Conservation (phyloP, 2,888 invertebrate species). For the Drosophila hamatofila region DNA sequence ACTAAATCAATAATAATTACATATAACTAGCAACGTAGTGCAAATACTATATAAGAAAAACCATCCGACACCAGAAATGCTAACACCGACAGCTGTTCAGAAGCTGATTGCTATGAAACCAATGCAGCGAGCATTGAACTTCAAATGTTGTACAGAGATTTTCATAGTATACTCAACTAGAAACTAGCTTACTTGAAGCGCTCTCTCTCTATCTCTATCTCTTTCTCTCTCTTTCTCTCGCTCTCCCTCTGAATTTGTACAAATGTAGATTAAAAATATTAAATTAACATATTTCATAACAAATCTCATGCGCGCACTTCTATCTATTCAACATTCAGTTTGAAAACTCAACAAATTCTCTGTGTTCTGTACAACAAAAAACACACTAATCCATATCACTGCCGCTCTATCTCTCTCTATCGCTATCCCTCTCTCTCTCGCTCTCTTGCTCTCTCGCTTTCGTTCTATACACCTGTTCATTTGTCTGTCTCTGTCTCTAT, state of each 20-base stretch:
- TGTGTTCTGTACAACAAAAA: constrained; percentile 21
- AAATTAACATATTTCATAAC: constrained; percentile 23
- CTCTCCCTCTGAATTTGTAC: constrained; percentile 3
- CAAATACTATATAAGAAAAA: constrained; percentile 1
- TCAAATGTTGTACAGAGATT: constrained; percentile 33
- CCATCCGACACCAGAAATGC: neutral
- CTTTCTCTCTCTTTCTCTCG: neutral
- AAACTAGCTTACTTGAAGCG: constrained; percentile 1
- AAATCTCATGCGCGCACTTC: constrained; percentile 44
- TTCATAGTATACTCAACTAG: constrained; percentile 1
- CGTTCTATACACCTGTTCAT: constrained; percentile 26
- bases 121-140: neutral
- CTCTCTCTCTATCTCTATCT: neutral
- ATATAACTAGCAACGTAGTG: constrained; percentile 13
- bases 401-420: constrained; percentile 11
- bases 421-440: neutral
- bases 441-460: constrained; percentile 12
- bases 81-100: constrained; percentile 20
- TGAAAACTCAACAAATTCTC: constrained; percentile 1
- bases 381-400: constrained; percentile 2
- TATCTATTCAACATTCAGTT: constrained; percentile 10
- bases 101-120: constrained; percentile 35
- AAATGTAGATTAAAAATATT: constrained; percentile 15
- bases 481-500: constrained; percentile 20
- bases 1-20: constrained; percentile 29